Evolutionary conservation across 2,797 vertebrate species (phyloP).

Genomic region (Monodelphis domestica): DNA sequence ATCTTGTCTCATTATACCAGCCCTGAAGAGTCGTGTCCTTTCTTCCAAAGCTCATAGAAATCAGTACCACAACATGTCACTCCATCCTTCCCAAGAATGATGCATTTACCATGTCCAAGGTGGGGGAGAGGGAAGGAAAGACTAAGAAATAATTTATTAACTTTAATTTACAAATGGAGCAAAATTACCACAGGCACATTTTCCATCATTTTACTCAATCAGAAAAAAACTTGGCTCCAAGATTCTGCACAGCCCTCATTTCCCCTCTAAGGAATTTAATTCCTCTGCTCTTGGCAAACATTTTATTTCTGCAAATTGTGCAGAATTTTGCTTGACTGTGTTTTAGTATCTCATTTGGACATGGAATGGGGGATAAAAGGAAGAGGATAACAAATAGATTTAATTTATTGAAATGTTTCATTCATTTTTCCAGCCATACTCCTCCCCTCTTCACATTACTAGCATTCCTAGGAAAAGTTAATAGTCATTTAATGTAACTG

Average conservation of each 20-base stretch:
- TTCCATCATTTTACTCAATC: neutral
- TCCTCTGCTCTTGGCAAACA: neutral
- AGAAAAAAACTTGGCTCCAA: constrained; percentile 18
- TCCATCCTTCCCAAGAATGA: neutral
- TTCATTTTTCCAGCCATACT: constrained; percentile 65
- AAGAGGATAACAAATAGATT: constrained; percentile 50
- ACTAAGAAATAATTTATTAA: neutral
- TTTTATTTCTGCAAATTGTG: constrained; percentile 55
- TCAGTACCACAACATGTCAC: neutral
- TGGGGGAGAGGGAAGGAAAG: neutral
- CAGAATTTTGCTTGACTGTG: constrained; percentile 48
- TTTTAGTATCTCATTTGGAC: constrained; percentile 59
- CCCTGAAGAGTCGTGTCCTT: neutral
- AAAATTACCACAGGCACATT: neutral
- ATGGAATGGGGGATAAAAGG: no score
- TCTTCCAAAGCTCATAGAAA: constrained; percentile 1
- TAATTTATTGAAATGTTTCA: constrained; percentile 64
- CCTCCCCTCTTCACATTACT: neutral
- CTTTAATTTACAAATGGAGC: constrained; percentile 9
- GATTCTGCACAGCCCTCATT: neutral
- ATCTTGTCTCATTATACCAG: neutral
- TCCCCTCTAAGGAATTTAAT: neutral
- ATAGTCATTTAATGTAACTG: constrained; percentile 61
- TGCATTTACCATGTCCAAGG: neutral
- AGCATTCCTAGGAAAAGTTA: constrained; percentile 38